Conservation (phyloP, 2,888 invertebrate species). For the Drosophila parthenogenetica region DNA sequence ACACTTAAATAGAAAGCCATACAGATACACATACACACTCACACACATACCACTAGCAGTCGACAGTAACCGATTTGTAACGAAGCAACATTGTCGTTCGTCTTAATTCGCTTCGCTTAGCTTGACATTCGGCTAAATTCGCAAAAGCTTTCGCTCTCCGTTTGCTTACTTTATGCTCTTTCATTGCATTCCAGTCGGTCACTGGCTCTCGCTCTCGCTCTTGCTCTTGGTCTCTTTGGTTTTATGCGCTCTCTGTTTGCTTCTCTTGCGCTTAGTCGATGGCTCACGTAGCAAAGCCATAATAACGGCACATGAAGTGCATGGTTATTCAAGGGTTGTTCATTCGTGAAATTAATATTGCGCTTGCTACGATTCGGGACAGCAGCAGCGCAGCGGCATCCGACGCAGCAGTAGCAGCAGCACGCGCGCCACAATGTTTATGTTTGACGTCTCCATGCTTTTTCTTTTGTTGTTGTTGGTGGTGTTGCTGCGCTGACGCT, state of each 20-base stretch:
- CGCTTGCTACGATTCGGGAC: constrained; percentile 56
- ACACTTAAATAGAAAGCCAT: constrained; percentile 3
- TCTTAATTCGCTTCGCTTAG: neutral
- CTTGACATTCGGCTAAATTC: constrained; percentile 29
- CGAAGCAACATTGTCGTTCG: constrained; percentile 15
- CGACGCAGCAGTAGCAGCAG: constrained; percentile 29
- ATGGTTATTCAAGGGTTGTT: constrained; percentile 81
- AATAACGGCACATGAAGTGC: constrained; percentile 76
- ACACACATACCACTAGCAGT: neutral
- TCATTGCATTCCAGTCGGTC: neutral
- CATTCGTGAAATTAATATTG: constrained; percentile 81
- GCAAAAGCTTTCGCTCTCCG: constrained; percentile 2
- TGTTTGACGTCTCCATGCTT: constrained; percentile 52
- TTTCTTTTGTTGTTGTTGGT: constrained; percentile 35
- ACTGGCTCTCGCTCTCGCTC: constrained; percentile 12
- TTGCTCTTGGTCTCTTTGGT: constrained; percentile 19
- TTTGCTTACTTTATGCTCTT: constrained; percentile 5
- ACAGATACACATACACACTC: constrained; percentile 1
- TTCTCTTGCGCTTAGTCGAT: neutral
- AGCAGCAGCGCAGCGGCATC: constrained; percentile 26
- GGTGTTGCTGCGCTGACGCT: constrained; percentile 37
- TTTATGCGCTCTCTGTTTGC: constrained; percentile 19
- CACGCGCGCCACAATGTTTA: constrained; percentile 75
- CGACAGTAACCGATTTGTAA: neutral
- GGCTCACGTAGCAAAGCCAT: constrained; percentile 66